These are phyloP conservation scores for Linurgus olivaceus DNA, from an alignment of 2,797 vertebrate species.

Conservation along the genomic window DNA sequence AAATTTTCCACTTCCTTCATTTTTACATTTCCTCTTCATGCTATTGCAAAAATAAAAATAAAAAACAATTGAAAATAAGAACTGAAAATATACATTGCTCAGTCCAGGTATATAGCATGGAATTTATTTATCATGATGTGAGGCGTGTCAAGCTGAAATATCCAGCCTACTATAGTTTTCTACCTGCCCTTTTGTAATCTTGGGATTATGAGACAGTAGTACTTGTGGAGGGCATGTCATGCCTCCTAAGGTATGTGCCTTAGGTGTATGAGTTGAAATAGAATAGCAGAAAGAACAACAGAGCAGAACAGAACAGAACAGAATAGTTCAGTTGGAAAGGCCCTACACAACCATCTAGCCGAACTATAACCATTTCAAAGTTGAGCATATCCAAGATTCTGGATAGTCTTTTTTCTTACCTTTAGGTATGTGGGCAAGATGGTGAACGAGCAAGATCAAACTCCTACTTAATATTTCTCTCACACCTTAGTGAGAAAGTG, in stretches of 20 bases:
- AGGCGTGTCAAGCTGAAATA: background rate
- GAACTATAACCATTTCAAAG: background rate
- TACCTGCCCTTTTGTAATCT: background rate
- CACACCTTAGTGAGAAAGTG: background rate
- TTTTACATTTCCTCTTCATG: background rate
- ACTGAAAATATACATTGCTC: background rate
- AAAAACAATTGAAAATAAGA: background rate
- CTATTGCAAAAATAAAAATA: background rate
- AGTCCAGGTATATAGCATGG: background rate
- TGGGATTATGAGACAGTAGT: background rate
- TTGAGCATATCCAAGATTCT: background rate
- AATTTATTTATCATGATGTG: background rate
- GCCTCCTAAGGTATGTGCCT: background rate
- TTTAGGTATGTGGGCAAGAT: background rate
- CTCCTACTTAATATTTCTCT: background rate
- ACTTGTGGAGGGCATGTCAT: background rate
- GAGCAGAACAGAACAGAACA: background rate
- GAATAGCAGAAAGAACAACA: background rate
- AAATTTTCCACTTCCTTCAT: background rate
- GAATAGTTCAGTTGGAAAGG: background rate
- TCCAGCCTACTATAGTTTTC: background rate
- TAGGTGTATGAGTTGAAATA: background rate
- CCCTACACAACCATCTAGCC: rapidly evolving
- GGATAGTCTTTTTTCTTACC: background rate
- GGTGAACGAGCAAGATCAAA: background rate